Evolutionary conservation across 2,888 invertebrate genomes (phyloP), one percentile per base, ranked within the genome.

Genomic region (Lochmaea crataegi): DNA sequence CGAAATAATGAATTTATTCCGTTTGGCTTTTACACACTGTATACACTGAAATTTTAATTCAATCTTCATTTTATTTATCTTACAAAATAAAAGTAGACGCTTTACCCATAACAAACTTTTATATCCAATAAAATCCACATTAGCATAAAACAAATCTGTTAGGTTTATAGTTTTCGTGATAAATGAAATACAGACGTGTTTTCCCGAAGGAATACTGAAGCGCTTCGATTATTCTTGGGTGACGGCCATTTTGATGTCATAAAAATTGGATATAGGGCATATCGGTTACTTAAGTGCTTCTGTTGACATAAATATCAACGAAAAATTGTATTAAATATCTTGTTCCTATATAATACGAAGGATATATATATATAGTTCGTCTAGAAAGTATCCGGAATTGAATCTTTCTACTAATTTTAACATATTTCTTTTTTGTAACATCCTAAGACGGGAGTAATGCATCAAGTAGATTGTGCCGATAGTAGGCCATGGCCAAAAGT

Each of bases 221-320:
- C 26, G 4, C 26, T 32, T 32, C 26, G 26, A 32, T 32, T 32
- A 16, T 56, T 56, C 56, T 14, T 22, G 1, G 22, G 18, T 56
- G 56, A 22, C 56, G 56, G 56, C 56, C 56, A 56, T 56, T 56
- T 56, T 56, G 22, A n/a, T 16, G 56, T 56, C 22, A 56, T 56
- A 18, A 56, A 56, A 56, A 18, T 45, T 45, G 56, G n/a, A 56
- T 56, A 22, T 56, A 16, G 22, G 22, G 22, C 9, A 56, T 56
- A 22, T 22, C 56, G 18, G 56, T 56, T 56, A 18, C 18, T 56
- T 16, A 22, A 56, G 18, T 56, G 18, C 16, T 16, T 16, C 12
- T 56, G 9, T 56, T 10, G 1, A 22, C 16, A 14, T 18, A 22
- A 14, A 45, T 10, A 45, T 10, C 14, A 11, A 18, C 22, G 56